Conservation (phyloP, 2,113 vertebrate species). For the Ornithorhynchus anatinus region DNA sequence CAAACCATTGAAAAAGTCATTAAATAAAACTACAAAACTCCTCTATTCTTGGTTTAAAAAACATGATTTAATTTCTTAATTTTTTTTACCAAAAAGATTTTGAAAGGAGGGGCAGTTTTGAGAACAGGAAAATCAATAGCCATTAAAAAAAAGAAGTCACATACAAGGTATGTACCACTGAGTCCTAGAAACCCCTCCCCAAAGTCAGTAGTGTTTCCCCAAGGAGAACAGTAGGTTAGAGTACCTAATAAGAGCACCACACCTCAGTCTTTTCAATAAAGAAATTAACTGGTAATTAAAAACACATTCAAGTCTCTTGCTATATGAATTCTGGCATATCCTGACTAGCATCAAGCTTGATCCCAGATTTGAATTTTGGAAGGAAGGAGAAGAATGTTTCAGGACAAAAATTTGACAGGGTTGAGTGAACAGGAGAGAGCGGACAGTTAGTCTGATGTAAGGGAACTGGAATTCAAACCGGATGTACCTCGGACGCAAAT, state of each 20-base stretch:
- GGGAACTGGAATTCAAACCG: neutral
- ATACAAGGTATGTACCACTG: neutral
- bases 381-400: neutral
- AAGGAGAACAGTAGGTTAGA: neutral
- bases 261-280: neutral
- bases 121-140: no score
- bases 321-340: no score
- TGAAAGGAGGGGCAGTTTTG: no score
- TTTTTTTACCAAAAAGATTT: neutral
- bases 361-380: neutral
- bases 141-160: no score
- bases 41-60: no score
- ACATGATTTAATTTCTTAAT: no score
- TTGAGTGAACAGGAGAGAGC: neutral
- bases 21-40: no score
- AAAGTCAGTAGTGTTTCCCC: neutral
- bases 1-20: no score
- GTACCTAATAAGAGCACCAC: neutral
- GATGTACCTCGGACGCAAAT: neutral
- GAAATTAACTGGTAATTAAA: neutral
- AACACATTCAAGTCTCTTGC: no score
- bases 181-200: no score
- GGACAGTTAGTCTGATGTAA: neutral
- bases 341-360: neutral
- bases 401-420: conserved; percentile 3